Evolutionary conservation across 2,113 vertebrate species (phyloP), one percentile per base, ranked within the genome.

Genomic region (Thalassoma bifasciatum): DNA sequence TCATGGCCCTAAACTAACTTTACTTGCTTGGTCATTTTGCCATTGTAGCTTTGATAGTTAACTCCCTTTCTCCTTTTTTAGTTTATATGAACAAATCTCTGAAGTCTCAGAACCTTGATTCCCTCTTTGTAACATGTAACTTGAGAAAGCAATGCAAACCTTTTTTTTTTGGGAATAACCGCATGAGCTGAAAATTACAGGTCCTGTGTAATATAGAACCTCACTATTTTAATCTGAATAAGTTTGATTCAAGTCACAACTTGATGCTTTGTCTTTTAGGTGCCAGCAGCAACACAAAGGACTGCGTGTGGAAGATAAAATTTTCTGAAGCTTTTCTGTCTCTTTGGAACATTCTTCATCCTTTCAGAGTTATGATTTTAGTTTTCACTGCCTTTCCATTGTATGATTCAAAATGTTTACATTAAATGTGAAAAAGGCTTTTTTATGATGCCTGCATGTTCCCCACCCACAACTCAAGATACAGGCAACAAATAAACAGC

Each of bases 201-300:
- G n/a, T n/a, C n/a, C n/a, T n/a, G n/a, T n/a, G 11, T 13, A 42
- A 1, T 42, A n/a, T n/a, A n/a, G n/a, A n/a, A n/a, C 42, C 3
- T 44, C 13, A 17, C n/a, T n/a, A n/a, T 17, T 44, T 44, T 16
- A 44, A 1, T 14, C 14, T 44, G 0, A 6, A 17, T 44, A 44
- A 44, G 42, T 44, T 14, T 44, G 16, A 44, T 9, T 8, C 19
- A 49, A 19, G 4, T 46, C 5, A 46, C 13, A 46, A 13, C 42
- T 46, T 49, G 46, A n/a, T 21, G 46, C n/a, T 2, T 4, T 71
- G 12, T 66, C 36, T 81, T 81, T 57, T 42, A 81, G 79, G 44
- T 49, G 53, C 52, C 44, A 2, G 7, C 5, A 5, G 13, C 3
- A n/a, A 36, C 23, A 23, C 19, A 34, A 19, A 11, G 53, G 8